Base-by-base conservation (phyloP, 2,888 invertebrate species). In the Acanthosepion lycidas region DNA sequence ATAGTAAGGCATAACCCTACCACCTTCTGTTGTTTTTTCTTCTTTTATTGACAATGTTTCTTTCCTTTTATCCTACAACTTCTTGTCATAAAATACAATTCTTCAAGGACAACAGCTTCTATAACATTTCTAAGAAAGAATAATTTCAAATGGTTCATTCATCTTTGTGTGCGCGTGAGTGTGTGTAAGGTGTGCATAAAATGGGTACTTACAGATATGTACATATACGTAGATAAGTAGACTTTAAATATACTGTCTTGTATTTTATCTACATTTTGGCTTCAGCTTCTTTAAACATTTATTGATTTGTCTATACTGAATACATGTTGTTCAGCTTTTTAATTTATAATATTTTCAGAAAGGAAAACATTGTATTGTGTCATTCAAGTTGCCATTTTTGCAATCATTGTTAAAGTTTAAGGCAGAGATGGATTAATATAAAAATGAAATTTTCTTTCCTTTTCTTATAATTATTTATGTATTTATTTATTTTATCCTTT, bases 371-470 rank as follows among this genome's bases (percentile, higher is more conserved):
- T n/a, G 78, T 78, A 15, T 78, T 78, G n/a, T 78, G n/a, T 78
- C 78, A n/a, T 33, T 78, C n/a, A 33, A 78, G 78, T 33, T 78
- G 78, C 78, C 78, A 78, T 78, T 78, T 78, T 78, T 78, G 78
- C 78, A 78, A 78, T n/a, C 78, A 78, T 78, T 78, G n/a, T 78
- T 78, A 33, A 78, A 78, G n/a, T 78, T n/a, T 78, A n/a, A 78
- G 78, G 78, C 78, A 78, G n/a, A 78, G 78, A 78, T 78, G n/a
- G 78, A 78, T 78, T 78, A n/a, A 78, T 78, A 78, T 78, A 33
- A 78, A 78, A n/a, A n/a, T n/a, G 33, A 78, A n/a, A n/a, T n/a
- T n/a, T n/a, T 78, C 12, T 33, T 78, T 78, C 4, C 4, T 78
- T n/a, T 78, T n/a, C 33, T 78, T 3, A 51, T 51, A 42, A 42